Evolutionary conservation across 2,113 vertebrate species (phyloP).

Genomic region (Atractosteus spatula): DNA sequence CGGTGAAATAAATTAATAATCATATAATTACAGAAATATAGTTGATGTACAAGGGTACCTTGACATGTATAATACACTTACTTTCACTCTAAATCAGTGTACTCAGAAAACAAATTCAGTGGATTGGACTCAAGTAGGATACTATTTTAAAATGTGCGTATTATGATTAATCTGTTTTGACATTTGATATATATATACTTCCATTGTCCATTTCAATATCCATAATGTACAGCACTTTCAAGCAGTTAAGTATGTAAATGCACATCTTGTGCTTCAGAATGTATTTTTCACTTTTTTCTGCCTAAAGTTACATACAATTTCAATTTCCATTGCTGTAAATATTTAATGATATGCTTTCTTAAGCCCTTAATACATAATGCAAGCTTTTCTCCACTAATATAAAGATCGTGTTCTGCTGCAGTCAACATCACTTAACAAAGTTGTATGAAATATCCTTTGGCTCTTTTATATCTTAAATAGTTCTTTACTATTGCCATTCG

Average conservation of each 20-base stretch:
- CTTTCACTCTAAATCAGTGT: too few relatives aligned
- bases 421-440: background rate
- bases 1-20: too few relatives aligned
- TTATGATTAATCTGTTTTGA: too few relatives aligned
- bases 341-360: slow-evolving; percentile 15
- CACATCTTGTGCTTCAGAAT: slow-evolving; percentile 17
- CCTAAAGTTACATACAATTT: slow-evolving; percentile 22
- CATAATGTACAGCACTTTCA: background rate
- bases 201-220: too few relatives aligned
- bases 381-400: background rate
- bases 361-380: background rate
- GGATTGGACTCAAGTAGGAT: too few relatives aligned
- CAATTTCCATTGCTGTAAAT: slow-evolving; percentile 27
- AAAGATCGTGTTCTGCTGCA: background rate
- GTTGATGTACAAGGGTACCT: too few relatives aligned
- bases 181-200: too few relatives aligned
- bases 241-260: slow-evolving; percentile 15
- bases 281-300: slow-evolving; percentile 1
- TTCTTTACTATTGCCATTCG: too few relatives aligned
- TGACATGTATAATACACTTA: too few relatives aligned
- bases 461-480: background rate
- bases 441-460: background rate
- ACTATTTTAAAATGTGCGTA: too few relatives aligned
- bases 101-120: too few relatives aligned
- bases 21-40: too few relatives aligned